A percentile compares a stretch with the other conserved stretches of the same genome.
Conservation (phyloP, 2,113 vertebrate genomes). For the Trinectes maculatus region DNA sequence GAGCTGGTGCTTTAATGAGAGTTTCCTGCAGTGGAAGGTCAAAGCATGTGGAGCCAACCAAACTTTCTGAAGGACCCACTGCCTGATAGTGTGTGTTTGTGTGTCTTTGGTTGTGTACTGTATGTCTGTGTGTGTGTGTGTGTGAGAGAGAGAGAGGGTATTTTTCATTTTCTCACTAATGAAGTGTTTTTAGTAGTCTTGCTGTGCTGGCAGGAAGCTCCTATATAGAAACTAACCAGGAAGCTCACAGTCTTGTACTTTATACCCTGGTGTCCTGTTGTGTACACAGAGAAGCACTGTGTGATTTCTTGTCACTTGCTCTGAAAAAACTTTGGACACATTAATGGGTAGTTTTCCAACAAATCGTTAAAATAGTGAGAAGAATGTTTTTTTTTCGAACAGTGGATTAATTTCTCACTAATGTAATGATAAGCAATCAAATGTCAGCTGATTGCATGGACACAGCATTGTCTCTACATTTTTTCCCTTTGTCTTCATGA, state of each 20-base stretch:
- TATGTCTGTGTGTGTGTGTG: background rate
- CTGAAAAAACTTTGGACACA: too few species aligned
- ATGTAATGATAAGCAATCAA: too few species aligned
- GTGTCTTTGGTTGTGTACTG: too few species aligned
- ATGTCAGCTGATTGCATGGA: too few species aligned
- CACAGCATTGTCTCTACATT: too few species aligned
- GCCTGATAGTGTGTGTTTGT: too few species aligned
- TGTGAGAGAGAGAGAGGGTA: background rate
- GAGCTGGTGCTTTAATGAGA: slow-evolving; percentile 30
- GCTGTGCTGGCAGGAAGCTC: background rate
- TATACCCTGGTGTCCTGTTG: background rate
- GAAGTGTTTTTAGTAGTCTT: slow-evolving; percentile 13
- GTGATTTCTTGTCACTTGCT: background rate
- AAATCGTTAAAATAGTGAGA: too few species aligned
- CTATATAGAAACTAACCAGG: slow-evolving; percentile 12
- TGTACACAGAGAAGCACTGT: background rate
- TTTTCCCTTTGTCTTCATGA: too few species aligned
- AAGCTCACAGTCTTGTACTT: too few species aligned
- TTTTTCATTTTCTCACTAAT: slow-evolving; percentile 6
- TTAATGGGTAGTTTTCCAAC: background rate
- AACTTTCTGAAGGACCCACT: too few species aligned
- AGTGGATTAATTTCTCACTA: too few species aligned
- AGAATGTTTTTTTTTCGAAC: too few species aligned
- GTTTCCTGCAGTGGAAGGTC: slow-evolving; percentile 5
- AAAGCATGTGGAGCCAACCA: background rate